A percentile compares a stretch with the other conserved stretches of the same genome.
Conservation (phyloP, 2,797 vertebrate genomes). For the Propithecus deckenii region DNA sequence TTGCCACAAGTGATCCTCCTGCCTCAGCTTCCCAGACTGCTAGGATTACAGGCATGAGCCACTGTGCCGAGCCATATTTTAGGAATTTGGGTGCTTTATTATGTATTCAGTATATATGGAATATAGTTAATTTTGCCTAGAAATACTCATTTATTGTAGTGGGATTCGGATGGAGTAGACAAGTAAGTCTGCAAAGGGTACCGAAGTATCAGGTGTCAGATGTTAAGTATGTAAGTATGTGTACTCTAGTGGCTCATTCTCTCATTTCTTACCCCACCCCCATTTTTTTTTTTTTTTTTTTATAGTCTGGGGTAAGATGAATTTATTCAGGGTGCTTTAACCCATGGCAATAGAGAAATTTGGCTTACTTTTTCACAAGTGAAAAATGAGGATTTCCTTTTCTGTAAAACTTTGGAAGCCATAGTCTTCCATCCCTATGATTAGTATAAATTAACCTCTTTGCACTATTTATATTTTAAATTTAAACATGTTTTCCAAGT, state of each 20-base stretch:
- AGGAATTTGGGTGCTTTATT: background rate
- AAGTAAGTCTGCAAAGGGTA: background rate
- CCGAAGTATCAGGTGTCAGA: background rate
- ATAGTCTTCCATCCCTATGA: background rate
- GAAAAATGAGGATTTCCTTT: conserved; percentile 6
- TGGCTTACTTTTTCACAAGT: background rate
- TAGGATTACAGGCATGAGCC: too few species aligned
- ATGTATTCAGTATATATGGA: background rate
- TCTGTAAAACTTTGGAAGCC: background rate
- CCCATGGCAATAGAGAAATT: background rate
- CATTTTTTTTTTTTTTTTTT: background rate
- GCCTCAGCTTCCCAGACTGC: too few species aligned
- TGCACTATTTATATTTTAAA: background rate
- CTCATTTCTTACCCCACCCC: too few species aligned
- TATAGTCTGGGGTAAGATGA: background rate
- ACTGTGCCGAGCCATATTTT: fast-evolving
- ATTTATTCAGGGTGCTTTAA: background rate
- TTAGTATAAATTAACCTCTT: background rate
- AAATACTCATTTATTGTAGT: conserved; percentile 1
- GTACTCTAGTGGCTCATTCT: background rate
- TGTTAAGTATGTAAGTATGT: background rate
- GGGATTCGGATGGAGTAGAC: background rate
- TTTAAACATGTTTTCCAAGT: conserved; percentile 8
- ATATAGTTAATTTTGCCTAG: conserved; percentile 35
- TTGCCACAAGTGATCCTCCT: too few species aligned